These are phyloP conservation scores for Drosophila maculinotata DNA, from an alignment of 2,888 invertebrate species.

Conservation along the genomic window DNA sequence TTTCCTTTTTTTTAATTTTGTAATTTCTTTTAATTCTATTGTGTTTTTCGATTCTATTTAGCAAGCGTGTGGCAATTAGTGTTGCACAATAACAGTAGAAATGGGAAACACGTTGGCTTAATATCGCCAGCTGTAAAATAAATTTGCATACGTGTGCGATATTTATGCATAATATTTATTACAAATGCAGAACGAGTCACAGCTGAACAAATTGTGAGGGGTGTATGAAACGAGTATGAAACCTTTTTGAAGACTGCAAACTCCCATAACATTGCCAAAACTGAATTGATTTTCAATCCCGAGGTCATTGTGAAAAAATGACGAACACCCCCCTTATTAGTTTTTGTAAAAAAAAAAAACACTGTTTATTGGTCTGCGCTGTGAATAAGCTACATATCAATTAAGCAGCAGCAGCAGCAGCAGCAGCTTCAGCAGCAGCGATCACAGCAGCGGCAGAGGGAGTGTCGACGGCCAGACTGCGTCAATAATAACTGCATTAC, in stretches of 20 bases:
- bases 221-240: no score
- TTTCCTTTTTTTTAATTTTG: not conserved
- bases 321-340: not conserved
- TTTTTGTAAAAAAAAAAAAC: no score
- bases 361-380: constrained; percentile 14
- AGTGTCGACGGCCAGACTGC: constrained; percentile 65
- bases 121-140: constrained; percentile 36
- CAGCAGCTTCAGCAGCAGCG: constrained; percentile 5
- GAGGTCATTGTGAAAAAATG: no score
- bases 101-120: constrained; percentile 33
- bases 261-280: no score
- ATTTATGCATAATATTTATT: constrained; percentile 18
- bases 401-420: constrained; percentile 25
- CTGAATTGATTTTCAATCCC: no score
- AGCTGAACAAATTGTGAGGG: constrained; percentile 18
- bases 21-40: no score
- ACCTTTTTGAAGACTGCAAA: no score
- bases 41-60: constrained; percentile 5
- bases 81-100: constrained; percentile 24
- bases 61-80: constrained; percentile 14
- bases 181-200: constrained; percentile 9
- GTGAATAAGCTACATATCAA: constrained; percentile 38
- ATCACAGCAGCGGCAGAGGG: constrained; percentile 23
- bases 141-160: constrained; percentile 40
- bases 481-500: constrained; percentile 81